A percentile compares a stretch with the other conserved stretches of the same genome.
These are phyloP conservation scores for Drosophila novamexicana DNA, from an alignment of 1,140 invertebrate genomes.

Conservation along the genomic window DNA sequence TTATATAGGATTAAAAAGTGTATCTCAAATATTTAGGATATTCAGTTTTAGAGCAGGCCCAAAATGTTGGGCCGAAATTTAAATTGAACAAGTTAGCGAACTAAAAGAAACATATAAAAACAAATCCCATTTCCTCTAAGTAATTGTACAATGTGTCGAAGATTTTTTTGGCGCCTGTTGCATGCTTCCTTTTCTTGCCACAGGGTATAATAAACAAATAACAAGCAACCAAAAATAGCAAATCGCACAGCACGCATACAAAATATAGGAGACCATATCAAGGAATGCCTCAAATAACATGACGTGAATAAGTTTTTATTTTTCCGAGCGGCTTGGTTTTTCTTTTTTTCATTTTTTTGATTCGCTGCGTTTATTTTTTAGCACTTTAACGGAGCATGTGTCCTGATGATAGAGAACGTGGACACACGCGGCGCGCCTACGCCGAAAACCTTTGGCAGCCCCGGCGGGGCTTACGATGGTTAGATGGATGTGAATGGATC, in stretches of 20 bases:
- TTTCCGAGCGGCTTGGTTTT: conserved; percentile 3
- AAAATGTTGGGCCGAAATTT: no score
- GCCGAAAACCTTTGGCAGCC: conserved; percentile 34
- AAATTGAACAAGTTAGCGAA: no score
- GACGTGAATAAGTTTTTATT: conserved; percentile 39
- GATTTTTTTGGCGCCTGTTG: neutral
- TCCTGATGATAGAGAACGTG: conserved; percentile 29
- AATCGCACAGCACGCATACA: conserved; percentile 47
- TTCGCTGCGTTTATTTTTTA: conserved; percentile 30
- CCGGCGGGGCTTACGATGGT: conserved; percentile 7
- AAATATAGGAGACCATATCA: conserved; percentile 55
- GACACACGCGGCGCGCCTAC: conserved; percentile 34
- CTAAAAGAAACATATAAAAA: no score
- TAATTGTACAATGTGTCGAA: no score
- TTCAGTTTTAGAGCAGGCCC: no score
- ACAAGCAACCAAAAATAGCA: conserved; percentile 28
- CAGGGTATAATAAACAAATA: conserved; percentile 13
- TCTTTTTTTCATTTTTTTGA: conserved; percentile 13
- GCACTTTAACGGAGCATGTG: conserved; percentile 36
- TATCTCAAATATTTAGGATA: no score
- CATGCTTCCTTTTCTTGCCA: neutral
- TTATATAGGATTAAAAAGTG: no score
- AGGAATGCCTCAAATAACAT: conserved; percentile 55
- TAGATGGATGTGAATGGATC: conserved; percentile 19
- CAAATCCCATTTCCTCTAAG: neutral